Percentiles rank a stretch among this genome's conserved stretches.
Conservation (phyloP, 2,888 invertebrate genomes). For the Diaphora mendica region DNA sequence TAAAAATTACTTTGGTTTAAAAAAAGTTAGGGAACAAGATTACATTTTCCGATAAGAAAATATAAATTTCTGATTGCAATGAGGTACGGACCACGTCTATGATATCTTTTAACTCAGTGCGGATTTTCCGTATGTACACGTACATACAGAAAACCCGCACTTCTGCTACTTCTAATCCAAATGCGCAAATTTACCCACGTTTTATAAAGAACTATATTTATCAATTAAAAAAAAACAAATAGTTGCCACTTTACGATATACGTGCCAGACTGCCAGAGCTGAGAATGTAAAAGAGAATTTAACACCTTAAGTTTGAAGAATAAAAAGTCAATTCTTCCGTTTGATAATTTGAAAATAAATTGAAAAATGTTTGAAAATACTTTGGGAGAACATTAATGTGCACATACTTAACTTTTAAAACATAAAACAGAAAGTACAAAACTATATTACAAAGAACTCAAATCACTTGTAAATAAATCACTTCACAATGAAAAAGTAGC, state of each 20-base stretch:
- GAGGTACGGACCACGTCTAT: neutral
- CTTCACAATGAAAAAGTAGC: too few species aligned
- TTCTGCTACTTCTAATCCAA: too few species aligned
- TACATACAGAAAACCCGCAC: too few species aligned
- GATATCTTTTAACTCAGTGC: neutral
- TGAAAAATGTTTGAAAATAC: neutral
- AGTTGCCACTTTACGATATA: too few species aligned
- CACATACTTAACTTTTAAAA: too few species aligned
- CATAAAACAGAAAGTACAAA: too few species aligned
- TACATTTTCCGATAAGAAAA: neutral
- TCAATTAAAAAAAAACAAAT: too few species aligned
- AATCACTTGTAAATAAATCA: too few species aligned
- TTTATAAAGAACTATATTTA: too few species aligned
- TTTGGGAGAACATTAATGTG: neutral
- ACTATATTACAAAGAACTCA: too few species aligned
- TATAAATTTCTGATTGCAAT: neutral
- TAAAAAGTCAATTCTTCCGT: neutral
- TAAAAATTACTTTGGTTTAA: slow-evolving; percentile 21
- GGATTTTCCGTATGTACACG: neutral
- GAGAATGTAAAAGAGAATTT: neutral
- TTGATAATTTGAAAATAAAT: neutral
- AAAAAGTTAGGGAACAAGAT: neutral
- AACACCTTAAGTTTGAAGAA: neutral
- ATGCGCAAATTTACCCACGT: too few species aligned
- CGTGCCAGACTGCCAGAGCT: neutral